phyloP scores from a whole-genome alignment of 2,888 invertebrate genomes.

The Drosophila vallismaia region DNA sequence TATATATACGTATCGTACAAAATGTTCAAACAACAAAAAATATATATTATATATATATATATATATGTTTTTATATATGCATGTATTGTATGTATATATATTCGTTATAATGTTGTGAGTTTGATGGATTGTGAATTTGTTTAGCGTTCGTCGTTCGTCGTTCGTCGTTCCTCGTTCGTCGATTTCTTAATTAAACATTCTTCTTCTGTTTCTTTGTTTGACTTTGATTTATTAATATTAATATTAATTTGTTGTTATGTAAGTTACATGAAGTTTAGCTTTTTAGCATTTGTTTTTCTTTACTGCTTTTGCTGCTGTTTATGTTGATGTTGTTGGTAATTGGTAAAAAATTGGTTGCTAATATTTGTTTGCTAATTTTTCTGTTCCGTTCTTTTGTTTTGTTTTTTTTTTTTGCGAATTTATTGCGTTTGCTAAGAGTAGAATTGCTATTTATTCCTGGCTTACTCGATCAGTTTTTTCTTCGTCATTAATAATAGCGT shows the following conservation, averaged over 20 bases:
- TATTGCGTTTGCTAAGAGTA: constrained; percentile 44
- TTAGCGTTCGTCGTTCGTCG: constrained; percentile 14
- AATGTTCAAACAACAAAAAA: constrained; percentile 50
- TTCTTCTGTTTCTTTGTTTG: constrained; percentile 19
- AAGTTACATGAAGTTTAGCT: constrained; percentile 32
- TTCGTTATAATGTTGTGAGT: constrained; percentile 43
- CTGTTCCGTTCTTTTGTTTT: not conserved
- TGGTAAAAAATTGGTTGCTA: constrained; percentile 9
- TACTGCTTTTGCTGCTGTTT: constrained; percentile 15
- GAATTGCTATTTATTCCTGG: constrained; percentile 41
- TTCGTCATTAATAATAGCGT: constrained; percentile 39
- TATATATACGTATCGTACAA: constrained; percentile 51
- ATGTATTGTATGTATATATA: constrained; percentile 13
- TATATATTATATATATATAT: constrained; percentile 47
- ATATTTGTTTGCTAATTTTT: constrained; percentile 30
- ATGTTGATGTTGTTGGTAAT: constrained; percentile 14
- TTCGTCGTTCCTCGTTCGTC: constrained; percentile 1
- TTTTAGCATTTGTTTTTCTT: not conserved
- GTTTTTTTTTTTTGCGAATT: constrained; percentile 6
- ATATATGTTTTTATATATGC: constrained; percentile 25
- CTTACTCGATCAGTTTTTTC: constrained; percentile 35
- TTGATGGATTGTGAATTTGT: constrained; percentile 42
- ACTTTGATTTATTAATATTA: constrained; percentile 31
- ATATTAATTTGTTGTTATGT: constrained; percentile 21
- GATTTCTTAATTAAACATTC: constrained; percentile 34